Evolutionary conservation across 2,888 invertebrate genomes (phyloP).

Genomic region (Sinopyrophorus schimmeli): DNA sequence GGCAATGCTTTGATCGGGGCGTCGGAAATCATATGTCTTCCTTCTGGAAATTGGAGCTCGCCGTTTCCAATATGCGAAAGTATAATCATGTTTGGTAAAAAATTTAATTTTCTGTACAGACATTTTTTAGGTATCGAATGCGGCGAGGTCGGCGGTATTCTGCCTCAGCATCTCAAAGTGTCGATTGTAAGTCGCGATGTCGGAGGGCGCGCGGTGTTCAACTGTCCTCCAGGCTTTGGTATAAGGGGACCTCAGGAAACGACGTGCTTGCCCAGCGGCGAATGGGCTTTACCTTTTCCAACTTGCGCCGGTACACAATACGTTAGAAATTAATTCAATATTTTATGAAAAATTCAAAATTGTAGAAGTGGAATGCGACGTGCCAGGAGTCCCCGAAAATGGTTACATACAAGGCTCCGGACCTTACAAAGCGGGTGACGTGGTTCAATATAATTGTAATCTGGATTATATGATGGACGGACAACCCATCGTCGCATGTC

Average conservation of each 20-base stretch:
- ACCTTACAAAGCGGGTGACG: slow-evolving; percentile 81
- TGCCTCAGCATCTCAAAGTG: slow-evolving; percentile 68
- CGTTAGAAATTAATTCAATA: no score
- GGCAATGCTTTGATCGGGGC: slow-evolving; percentile 81
- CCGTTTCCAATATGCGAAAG: slow-evolving; percentile 82
- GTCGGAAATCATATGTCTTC: slow-evolving; percentile 72
- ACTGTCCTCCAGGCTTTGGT: slow-evolving; percentile 76
- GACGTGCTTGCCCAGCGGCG: slow-evolving; percentile 74
- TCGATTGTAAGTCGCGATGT: slow-evolving; percentile 78
- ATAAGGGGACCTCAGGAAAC: slow-evolving; percentile 75
- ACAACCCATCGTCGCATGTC: slow-evolving; percentile 85
- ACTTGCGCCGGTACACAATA: slow-evolving; percentile 76
- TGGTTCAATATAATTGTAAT: slow-evolving; percentile 85
- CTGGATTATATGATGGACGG: slow-evolving; percentile 89
- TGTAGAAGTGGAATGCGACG: slow-evolving; percentile 78
- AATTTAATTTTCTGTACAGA: no score
- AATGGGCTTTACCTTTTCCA: slow-evolving; percentile 79
- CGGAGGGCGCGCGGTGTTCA: slow-evolving; percentile 79
- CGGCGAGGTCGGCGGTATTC: slow-evolving; percentile 66
- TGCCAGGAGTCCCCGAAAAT: slow-evolving; percentile 73
- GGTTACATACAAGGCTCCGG: slow-evolving; percentile 79
- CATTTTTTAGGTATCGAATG: slow-evolving; percentile 72
- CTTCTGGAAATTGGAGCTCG: slow-evolving; percentile 85
- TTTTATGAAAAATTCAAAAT: no score
- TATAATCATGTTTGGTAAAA: slow-evolving; percentile 41